Percentiles rank a stretch among this genome's conserved stretches.
phyloP scores from a whole-genome alignment of 2,113 vertebrate species.

The Ailuropoda melanoleuca region DNA sequence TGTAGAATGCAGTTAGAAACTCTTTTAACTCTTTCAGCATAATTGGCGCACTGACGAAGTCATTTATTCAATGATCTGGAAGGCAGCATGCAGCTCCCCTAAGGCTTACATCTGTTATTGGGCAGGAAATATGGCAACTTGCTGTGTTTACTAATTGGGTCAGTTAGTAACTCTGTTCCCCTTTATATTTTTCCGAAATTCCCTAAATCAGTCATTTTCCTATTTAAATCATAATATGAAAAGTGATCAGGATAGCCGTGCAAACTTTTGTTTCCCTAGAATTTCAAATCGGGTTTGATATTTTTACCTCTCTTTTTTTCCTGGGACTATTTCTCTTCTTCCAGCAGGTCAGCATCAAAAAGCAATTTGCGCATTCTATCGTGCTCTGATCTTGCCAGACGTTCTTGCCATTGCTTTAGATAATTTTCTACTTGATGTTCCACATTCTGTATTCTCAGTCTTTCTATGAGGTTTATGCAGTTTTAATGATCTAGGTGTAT shows the following conservation, averaged over 20 bases:
- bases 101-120: constrained; percentile 48
- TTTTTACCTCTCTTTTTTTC: not conserved
- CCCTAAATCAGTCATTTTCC: not conserved
- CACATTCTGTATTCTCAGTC: not conserved
- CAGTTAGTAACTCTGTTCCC: not conserved
- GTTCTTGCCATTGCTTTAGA: not conserved
- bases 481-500: constrained; percentile 13
- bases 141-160: constrained; percentile 52
- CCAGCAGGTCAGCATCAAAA: constrained; percentile 3
- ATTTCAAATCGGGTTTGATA: not conserved
- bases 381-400: not conserved
- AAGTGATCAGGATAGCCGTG: not conserved
- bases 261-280: not conserved
- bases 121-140: constrained; percentile 44
- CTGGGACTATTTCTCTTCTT: not conserved
- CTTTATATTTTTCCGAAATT: not conserved
- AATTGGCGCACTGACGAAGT: constrained; percentile 45
- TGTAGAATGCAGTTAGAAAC: not conserved
- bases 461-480: not conserved
- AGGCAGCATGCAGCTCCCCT: not conserved
- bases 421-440: not conserved
- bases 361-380: not conserved
- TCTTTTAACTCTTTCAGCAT: constrained; percentile 69
- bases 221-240: not conserved
- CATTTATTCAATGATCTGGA: constrained; percentile 48